A percentile compares a stretch with the other conserved stretches of the same genome.
These are phyloP conservation scores for Phalangium opilio DNA, from an alignment of 2,888 invertebrate genomes.

Conservation along the genomic window DNA sequence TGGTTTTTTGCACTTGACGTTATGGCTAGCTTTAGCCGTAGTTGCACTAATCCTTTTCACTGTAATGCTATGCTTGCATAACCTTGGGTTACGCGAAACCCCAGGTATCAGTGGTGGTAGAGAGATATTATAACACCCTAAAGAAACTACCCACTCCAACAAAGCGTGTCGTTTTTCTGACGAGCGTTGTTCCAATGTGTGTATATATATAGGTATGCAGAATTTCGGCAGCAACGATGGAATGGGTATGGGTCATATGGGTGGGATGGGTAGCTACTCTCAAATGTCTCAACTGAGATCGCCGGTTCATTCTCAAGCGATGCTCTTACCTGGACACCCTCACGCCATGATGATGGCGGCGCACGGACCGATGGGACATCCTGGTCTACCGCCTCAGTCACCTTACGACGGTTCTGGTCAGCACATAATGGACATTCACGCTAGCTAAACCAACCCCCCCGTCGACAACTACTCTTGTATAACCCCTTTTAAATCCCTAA, in stretches of 20 bases:
- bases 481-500: too few relatives aligned
- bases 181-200: not conserved
- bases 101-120: too few relatives aligned
- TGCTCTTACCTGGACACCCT: conserved; percentile 36
- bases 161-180: too few relatives aligned
- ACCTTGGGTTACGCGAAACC: too few relatives aligned
- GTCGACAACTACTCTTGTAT: too few relatives aligned
- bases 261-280: conserved; percentile 28
- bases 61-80: too few relatives aligned
- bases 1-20: too few relatives aligned
- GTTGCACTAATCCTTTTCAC: too few relatives aligned
- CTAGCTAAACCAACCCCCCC: conserved; percentile 20
- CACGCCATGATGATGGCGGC: conserved; percentile 36
- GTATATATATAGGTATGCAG: conserved; percentile 19
- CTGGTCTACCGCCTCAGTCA: conserved; percentile 32
- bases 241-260: conserved; percentile 24
- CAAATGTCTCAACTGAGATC: conserved; percentile 34
- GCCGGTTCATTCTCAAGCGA: conserved; percentile 35
- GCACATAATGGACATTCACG: conserved; percentile 27
- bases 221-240: conserved; percentile 4
- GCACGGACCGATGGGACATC: conserved; percentile 31
- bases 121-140: too few relatives aligned
- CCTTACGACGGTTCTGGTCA: conserved; percentile 27
- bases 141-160: too few relatives aligned
- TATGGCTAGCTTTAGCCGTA: too few relatives aligned